Conservation (phyloP, 37 sponge, comb jelly and placozoan genomes). For the Chondrosia reniformis region DNA sequence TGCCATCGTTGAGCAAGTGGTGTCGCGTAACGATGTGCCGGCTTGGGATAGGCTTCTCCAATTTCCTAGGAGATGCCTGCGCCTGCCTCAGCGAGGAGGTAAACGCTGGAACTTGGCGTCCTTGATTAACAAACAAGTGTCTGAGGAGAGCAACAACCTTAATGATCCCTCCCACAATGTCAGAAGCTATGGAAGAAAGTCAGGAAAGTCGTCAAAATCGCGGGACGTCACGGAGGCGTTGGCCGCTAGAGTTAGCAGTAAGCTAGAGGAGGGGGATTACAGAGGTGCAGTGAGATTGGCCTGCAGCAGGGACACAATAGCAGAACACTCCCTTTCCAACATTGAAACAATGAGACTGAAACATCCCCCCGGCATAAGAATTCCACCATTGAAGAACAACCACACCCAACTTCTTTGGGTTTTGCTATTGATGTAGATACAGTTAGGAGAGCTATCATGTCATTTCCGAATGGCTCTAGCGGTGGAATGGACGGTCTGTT, state of each 20-base stretch:
- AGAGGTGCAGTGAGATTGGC: not conserved
- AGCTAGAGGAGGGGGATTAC: not conserved
- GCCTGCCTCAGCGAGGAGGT: not conserved
- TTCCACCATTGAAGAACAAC: not conserved
- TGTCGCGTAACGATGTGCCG: not conserved
- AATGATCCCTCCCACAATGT: not conserved
- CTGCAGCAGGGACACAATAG: not conserved
- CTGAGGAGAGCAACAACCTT: not conserved
- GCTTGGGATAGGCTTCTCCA: not conserved
- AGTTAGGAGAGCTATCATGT: not conserved
- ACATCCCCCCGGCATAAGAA: not conserved
- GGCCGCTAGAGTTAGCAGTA: not conserved
- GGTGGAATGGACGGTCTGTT: not conserved
- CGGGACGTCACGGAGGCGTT: not conserved
- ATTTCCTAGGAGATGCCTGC: not conserved
- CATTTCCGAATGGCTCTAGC: not conserved
- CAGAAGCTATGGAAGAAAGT: not conserved
- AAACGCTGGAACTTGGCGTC: not conserved
- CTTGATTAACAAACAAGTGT: not conserved
- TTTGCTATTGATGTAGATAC: not conserved
- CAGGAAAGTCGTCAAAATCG: constrained; percentile 1
- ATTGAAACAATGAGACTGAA: not conserved
- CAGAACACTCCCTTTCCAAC: not conserved
- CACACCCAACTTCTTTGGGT: not conserved
- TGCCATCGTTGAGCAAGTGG: not conserved